Evolutionary conservation across 2,797 vertebrate genomes (phyloP).

Genomic region (Mus spretus): DNA sequence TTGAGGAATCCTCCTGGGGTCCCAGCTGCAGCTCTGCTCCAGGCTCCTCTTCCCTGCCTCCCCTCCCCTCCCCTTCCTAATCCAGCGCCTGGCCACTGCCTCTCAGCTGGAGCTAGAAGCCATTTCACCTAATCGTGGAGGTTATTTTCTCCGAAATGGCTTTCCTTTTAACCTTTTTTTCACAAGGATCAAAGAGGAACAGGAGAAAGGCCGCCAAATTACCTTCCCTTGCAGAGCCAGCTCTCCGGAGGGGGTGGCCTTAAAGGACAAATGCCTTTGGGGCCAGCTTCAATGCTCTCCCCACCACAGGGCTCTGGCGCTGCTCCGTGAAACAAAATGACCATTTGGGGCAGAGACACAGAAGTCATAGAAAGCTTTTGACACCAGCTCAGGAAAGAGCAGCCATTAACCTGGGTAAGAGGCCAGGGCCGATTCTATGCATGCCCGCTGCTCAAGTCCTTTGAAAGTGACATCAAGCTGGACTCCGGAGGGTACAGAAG

Average conservation of each 20-base stretch:
- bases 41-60: background rate
- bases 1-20: background rate
- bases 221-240: background rate
- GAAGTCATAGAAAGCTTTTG: background rate
- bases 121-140: conserved; percentile 68
- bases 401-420: background rate
- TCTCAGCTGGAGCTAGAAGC: conserved; percentile 59
- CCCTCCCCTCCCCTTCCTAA: background rate
- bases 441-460: background rate
- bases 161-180: conserved; percentile 74
- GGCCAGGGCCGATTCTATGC: background rate
- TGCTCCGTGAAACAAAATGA: conserved; percentile 26
- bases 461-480: background rate
- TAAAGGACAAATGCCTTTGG: conserved; percentile 43
- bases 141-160: conserved; percentile 78
- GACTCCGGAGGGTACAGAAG: background rate
- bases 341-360: background rate
- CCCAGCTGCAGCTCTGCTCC: background rate
- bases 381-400: background rate
- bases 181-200: conserved; percentile 53
- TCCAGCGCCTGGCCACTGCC: background rate
- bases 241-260: background rate
- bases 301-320: background rate
- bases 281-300: conserved; percentile 45
- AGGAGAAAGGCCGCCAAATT: conserved; percentile 30